Base-by-base conservation (phyloP, 2,888 invertebrate genomes). In the Neelides folsomi region DNA sequence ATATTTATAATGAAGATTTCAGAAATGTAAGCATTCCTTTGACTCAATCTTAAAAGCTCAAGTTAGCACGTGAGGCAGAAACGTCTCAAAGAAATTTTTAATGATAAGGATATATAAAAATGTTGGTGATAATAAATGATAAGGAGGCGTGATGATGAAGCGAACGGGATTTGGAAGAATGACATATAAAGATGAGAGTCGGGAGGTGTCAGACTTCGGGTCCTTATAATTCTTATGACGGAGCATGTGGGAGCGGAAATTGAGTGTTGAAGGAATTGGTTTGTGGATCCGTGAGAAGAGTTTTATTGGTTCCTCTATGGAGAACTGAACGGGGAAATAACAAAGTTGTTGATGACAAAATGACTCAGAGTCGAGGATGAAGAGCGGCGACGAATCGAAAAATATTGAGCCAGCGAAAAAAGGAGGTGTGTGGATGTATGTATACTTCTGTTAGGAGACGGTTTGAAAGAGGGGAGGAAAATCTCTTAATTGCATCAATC, bases 401-500 rank as follows among this genome's bases (percentile, higher is more conserved):
- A 55, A 55, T 52, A 55, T 55, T 55, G 55, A 52, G 41, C 46
- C 52, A 55, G 55, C 49, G 45, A 51, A 52, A 55, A 55, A 55
- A 50, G 36, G 49, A 51, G 48, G 51, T 54, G 47, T 20, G 27
- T 40, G 42, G 49, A 38, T 47, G 47, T 20, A 46, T 44, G 27
- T 19, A 37, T 49, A 44, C n/a, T 13, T 35, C 15, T n/a, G 34
- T n/a, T n/a, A 27, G 42, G 41, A 36, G 27, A 42, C 36, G 15
- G 35, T 27, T 8, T 37, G 41, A 19, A 12, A n/a, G 43, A 42
- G 51, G 52, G 41, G 52, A 34, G 15, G 27, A 41, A 35, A 49
- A 37, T n/a, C 13, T 39, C 52, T 52, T 62, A 62, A 62, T 62
- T 62, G 62, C 60, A 59, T 60, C 62, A 62, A 62, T 62, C 59